Evolutionary conservation across 2,888 invertebrate species (phyloP).

Genomic region (Meta bourneti): DNA sequence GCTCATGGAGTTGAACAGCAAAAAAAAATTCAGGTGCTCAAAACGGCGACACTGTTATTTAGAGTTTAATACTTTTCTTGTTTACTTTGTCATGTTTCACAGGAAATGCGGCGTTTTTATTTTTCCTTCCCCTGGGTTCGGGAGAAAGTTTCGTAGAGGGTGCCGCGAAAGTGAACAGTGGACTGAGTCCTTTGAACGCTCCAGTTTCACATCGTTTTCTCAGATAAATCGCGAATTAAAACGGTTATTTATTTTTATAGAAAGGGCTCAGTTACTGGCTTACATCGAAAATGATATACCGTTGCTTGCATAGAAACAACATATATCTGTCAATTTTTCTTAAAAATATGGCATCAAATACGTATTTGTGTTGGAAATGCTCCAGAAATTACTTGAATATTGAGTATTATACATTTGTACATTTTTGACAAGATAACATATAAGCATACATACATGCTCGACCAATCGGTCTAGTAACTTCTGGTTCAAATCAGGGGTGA

Average conservation of each 20-base stretch:
- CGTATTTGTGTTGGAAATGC: no score
- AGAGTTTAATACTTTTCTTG: constrained; percentile 63
- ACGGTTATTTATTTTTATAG: neutral
- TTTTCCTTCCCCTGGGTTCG: neutral
- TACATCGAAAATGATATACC: no score
- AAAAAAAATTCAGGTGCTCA: constrained; percentile 31
- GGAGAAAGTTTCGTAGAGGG: neutral
- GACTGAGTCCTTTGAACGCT: neutral
- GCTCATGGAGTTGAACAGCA: constrained; percentile 23
- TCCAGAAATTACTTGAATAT: no score
- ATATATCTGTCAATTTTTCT: no score
- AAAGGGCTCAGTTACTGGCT: no score
- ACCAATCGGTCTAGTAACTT: no score
- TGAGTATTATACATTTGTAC: no score
- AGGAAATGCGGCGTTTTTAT: constrained; percentile 2
- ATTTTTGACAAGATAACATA: no score
- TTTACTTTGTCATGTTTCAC: constrained; percentile 52
- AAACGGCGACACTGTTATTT: constrained; percentile 52
- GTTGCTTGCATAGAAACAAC: no score
- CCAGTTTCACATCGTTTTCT: neutral
- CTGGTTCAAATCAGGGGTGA: no score
- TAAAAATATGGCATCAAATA: no score
- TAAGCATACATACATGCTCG: no score
- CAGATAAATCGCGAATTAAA: neutral
- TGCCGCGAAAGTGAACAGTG: neutral